Percentiles rank a stretch among this genome's conserved stretches.
Evolutionary conservation across 2,113 vertebrate genomes (phyloP).

Genomic region (Cygnus buccinator): DNA sequence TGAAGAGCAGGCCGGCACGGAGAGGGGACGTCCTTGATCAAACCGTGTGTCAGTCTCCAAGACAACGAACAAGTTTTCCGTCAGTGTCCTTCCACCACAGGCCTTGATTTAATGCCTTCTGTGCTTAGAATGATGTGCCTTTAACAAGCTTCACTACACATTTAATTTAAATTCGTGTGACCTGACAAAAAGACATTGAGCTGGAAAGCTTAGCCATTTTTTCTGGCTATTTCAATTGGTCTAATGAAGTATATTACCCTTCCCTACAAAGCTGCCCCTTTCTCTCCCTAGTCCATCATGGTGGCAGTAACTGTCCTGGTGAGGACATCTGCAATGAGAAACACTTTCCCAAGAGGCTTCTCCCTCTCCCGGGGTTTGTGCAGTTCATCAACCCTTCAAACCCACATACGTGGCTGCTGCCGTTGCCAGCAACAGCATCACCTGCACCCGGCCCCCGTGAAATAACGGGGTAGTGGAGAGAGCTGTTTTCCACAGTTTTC

Average conservation of each 20-base stretch:
- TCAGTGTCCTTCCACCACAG: accelerated
- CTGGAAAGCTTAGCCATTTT: neutral
- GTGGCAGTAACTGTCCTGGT: accelerated
- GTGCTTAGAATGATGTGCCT: accelerated
- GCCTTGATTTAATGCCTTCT: neutral
- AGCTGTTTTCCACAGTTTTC: neutral
- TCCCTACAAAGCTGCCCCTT: neutral
- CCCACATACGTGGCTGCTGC: neutral
- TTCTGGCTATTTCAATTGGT: accelerated
- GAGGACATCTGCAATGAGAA: neutral
- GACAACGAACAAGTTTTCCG: neutral
- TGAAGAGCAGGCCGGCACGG: neutral
- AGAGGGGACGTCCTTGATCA: neutral
- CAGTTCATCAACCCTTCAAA: neutral
- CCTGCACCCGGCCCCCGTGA: neutral
- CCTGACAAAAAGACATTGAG: neutral
- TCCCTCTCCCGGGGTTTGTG: accelerated
- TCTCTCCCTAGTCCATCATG: neutral
- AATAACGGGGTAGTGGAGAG: accelerated
- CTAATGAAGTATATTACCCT: accelerated
- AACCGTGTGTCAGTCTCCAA: accelerated
- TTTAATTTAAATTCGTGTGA: neutral
- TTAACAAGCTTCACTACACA: accelerated
- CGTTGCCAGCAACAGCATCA: neutral
- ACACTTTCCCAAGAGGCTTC: neutral